Conservation (phyloP, 2,888 invertebrate genomes). For the Ormyrus nitidulus region DNA sequence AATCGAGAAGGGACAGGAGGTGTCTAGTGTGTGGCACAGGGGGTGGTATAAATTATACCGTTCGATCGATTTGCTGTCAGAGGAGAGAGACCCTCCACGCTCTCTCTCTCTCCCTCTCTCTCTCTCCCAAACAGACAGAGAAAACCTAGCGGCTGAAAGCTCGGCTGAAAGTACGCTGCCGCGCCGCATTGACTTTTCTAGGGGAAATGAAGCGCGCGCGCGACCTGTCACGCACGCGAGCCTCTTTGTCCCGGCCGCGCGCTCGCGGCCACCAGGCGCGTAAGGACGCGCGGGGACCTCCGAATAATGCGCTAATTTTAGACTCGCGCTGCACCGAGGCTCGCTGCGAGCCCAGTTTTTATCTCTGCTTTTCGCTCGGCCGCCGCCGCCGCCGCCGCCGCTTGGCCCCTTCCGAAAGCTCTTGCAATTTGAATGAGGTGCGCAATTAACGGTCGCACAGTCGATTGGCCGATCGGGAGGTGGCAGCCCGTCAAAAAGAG, state of each 20-base stretch:
- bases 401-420: neutral
- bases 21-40: slow-evolving; percentile 63
- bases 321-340: too few relatives aligned
- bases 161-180: neutral
- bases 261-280: neutral
- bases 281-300: too few relatives aligned
- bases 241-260: slow-evolving; percentile 3
- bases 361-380: neutral
- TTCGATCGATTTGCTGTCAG: slow-evolving; percentile 76
- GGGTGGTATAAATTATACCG: slow-evolving; percentile 76
- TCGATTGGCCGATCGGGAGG: neutral
- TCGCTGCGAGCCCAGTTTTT: too few relatives aligned
- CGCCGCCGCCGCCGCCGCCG: neutral
- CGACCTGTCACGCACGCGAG: slow-evolving; percentile 39
- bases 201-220: slow-evolving; percentile 56
- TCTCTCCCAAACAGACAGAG: slow-evolving; percentile 37
- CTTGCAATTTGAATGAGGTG: neutral
- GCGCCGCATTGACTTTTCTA: slow-evolving; percentile 50
- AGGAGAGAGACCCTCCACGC: slow-evolving; percentile 64
- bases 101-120: slow-evolving; percentile 42
- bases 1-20: slow-evolving; percentile 53
- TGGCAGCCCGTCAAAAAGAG: slow-evolving; percentile 3
- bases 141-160: neutral
- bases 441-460: neutral
- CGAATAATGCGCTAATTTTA: too few relatives aligned